Base-by-base conservation (phyloP, 2,888 invertebrate species). In the Germaria angustata region DNA sequence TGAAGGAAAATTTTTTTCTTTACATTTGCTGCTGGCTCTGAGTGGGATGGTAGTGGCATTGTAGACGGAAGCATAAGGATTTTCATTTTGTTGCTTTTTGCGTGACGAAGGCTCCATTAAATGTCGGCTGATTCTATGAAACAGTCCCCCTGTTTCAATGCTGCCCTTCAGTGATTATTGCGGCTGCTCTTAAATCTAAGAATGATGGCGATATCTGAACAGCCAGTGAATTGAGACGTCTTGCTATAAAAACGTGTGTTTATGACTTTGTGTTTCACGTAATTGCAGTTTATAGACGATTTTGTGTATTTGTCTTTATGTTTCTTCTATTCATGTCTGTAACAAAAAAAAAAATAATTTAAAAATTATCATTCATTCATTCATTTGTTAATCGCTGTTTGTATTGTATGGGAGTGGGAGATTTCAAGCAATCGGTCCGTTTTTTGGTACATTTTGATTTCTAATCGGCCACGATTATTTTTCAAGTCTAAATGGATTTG, bases 41-140 rank as follows among this genome's bases (percentile, higher is more conserved):
- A 72, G 53, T 73, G 90, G 88, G 57, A 88, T 81, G n/a, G 89
- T 89, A 17, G 90, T 88, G 69, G 87, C 87, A 68, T 85, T 86
- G 22, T 89, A 86, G 24, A 85, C 86, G 57, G 78, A 69, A 49
- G 82, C 80, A 80, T 84, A 83, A 46, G 73, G 77, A 76, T 83
- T 76, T 53, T 77, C 66, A 51, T 28, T 71, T 65, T 44, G 57
- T 3, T 66, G 3, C 41, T 79, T 81, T 51, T 79, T 66, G 17
- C 24, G n/a, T 36, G 53, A 17, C 32, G 36, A 55, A 63, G 78
- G 78, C 71, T 71, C 79, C 79, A 82, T 79, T 76, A 75, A 82
- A 53, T 11, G n/a, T 46, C 51, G 46, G 15, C 32, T 51, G 55
- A 11, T 11, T 66, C 20, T 49, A 34, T 51, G 20, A n/a, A 36